Percentiles rank a stretch among this genome's conserved stretches.
Conservation (phyloP, 2,113 vertebrate species). For the Chroicocephalus ridibundus region DNA sequence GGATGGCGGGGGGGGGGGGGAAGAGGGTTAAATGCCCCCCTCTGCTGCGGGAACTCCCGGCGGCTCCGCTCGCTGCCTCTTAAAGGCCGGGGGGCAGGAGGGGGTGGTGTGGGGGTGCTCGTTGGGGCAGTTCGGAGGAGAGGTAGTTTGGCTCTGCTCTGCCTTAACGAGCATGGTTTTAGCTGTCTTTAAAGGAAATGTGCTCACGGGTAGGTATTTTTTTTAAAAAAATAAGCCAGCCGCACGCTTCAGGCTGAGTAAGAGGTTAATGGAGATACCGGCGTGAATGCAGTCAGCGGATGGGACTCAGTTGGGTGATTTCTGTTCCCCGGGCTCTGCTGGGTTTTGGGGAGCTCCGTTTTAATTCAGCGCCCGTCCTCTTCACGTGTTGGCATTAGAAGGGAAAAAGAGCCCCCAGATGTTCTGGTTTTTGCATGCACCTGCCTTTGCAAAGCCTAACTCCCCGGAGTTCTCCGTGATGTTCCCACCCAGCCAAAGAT, state of each 20-base stretch:
- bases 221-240: neutral
- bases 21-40: neutral
- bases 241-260: neutral
- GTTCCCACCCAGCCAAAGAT: neutral
- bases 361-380: neutral
- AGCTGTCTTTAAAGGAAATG: neutral
- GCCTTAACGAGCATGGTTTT: neutral
- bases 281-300: neutral
- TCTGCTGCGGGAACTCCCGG: neutral
- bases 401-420: neutral
- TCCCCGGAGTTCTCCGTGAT: neutral
- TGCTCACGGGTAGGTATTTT: neutral
- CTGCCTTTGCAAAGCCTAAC: neutral
- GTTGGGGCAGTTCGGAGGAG: neutral
- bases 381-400: neutral
- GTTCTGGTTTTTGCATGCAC: neutral
- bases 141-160: neutral
- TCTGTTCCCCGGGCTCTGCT: neutral
- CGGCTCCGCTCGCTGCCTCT: neutral
- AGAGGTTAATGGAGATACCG: neutral
- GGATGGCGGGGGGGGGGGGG: neutral
- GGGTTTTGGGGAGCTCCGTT: neutral
- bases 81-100: neutral
- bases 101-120: neutral
- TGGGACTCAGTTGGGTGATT: neutral